These are phyloP conservation scores for Eulithis testata DNA, from an alignment of 2,888 invertebrate genomes.

Conservation along the genomic window DNA sequence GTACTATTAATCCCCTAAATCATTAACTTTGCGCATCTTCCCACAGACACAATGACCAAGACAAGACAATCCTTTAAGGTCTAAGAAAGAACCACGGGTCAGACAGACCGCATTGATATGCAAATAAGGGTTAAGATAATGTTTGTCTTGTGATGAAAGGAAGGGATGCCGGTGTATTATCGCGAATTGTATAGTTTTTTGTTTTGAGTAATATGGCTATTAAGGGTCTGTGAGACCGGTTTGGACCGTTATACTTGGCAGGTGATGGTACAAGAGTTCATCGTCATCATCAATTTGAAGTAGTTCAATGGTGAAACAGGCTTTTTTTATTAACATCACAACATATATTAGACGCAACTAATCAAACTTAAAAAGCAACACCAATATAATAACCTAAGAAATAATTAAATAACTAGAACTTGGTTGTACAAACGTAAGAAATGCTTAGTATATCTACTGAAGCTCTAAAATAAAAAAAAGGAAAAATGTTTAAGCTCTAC, in stretches of 20 bases:
- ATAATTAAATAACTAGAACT: too few relatives aligned
- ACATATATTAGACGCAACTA: too few relatives aligned
- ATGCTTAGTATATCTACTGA: too few relatives aligned
- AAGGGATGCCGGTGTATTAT: conserved; percentile 42
- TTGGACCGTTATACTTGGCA: conserved; percentile 15
- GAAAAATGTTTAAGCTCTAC: too few relatives aligned
- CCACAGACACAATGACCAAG: conserved; percentile 31
- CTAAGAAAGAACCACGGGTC: conserved; percentile 50
- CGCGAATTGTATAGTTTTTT: conserved; percentile 22
- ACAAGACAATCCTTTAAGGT: conserved; percentile 24
- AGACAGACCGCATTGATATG: conserved; percentile 55
- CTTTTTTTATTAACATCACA: too few relatives aligned
- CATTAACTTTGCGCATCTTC: conserved; percentile 7
- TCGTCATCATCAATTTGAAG: too few relatives aligned
- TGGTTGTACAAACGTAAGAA: too few relatives aligned
- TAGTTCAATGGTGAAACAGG: too few relatives aligned
- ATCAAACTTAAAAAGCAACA: too few relatives aligned
- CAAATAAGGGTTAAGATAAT: conserved; percentile 63
- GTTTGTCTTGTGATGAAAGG: conserved; percentile 52
- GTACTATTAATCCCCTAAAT: too few relatives aligned
- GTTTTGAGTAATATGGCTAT: conserved; percentile 9
- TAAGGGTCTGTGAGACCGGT: conserved; percentile 18
- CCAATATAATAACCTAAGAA: too few relatives aligned
- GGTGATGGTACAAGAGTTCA: conserved; percentile 1
- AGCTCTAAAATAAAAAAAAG: too few relatives aligned